phyloP scores from a whole-genome alignment of 2,888 invertebrate genomes.

The Dasysyrphus albostriatus region DNA sequence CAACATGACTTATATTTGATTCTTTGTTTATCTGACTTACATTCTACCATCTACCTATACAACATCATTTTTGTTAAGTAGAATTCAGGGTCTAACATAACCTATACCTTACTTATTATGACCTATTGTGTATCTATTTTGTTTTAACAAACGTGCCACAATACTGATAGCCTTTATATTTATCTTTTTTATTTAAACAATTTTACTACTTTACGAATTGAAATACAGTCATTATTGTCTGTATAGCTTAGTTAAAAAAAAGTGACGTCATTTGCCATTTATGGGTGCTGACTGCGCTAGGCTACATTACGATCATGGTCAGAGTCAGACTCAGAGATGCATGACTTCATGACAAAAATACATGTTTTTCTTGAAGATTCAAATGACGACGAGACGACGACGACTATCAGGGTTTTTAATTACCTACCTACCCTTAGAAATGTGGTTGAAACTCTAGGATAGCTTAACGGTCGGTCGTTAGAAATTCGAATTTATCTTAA shows the following conservation, averaged over 20 bases:
- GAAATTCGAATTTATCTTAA: slow-evolving; percentile 28
- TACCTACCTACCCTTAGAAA: slow-evolving; percentile 16
- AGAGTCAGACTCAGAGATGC: slow-evolving; percentile 62
- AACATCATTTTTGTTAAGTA: not conserved
- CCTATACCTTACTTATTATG: not conserved
- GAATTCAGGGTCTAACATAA: slow-evolving; percentile 37
- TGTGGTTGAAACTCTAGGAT: slow-evolving; percentile 8
- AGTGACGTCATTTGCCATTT: slow-evolving; percentile 64
- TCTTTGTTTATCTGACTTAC: not conserved
- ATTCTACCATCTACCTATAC: slow-evolving; percentile 60
- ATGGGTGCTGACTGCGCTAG: not conserved
- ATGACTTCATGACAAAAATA: slow-evolving; percentile 56
- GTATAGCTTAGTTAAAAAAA: slow-evolving; percentile 14
- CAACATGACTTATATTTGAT: slow-evolving; percentile 6
- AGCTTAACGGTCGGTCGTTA: slow-evolving; percentile 27
- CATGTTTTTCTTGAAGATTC: slow-evolving; percentile 13
- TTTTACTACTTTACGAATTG: slow-evolving; percentile 24
- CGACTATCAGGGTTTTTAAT: slow-evolving; percentile 42
- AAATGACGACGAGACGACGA: not conserved
- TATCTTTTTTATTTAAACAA: not conserved
- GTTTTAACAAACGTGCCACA: slow-evolving; percentile 9
- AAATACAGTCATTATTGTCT: slow-evolving; percentile 36
- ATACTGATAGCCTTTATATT: slow-evolving; percentile 28
- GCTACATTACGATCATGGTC: slow-evolving; percentile 49
- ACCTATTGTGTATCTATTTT: slow-evolving; percentile 16